phyloP scores from a whole-genome alignment of 2,797 vertebrate genomes.

The Emydoidea blandingii region DNA sequence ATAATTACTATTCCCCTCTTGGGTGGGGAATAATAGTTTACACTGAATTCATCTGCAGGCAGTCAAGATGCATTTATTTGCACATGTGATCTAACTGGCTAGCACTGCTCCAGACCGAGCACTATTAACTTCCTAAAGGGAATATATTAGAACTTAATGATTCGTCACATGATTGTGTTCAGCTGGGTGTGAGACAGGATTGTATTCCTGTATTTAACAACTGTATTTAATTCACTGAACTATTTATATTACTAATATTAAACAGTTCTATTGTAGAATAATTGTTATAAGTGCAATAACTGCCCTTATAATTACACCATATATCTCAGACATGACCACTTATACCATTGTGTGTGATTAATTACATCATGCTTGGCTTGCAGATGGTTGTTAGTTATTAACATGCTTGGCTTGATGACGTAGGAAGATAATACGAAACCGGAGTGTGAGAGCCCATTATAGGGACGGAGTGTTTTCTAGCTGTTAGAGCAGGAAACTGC shows the following conservation, averaged over 20 bases:
- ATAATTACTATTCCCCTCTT: accelerated
- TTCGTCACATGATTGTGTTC: neutral
- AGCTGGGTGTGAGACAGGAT: accelerated
- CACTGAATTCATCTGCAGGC: neutral
- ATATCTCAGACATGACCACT: accelerated
- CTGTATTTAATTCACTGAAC: neutral
- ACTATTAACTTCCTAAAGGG: neutral
- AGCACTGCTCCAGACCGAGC: neutral
- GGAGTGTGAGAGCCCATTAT: neutral
- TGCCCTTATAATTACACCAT: neutral
- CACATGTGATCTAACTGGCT: accelerated
- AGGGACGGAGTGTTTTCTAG: neutral
- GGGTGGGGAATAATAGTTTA: accelerated
- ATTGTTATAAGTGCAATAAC: neutral
- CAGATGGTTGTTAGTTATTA: neutral
- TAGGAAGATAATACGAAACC: accelerated
- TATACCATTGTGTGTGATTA: accelerated
- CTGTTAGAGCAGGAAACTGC: accelerated
- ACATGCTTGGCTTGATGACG: accelerated
- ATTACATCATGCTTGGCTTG: neutral
- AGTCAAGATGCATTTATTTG: neutral
- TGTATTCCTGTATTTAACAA: neutral
- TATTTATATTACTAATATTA: accelerated
- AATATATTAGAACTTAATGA: too few species aligned
- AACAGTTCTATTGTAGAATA: neutral